Percentiles rank a stretch among this genome's conserved stretches.
phyloP scores from a whole-genome alignment of 2,888 invertebrate species.

The Clepsis dumicolana region DNA sequence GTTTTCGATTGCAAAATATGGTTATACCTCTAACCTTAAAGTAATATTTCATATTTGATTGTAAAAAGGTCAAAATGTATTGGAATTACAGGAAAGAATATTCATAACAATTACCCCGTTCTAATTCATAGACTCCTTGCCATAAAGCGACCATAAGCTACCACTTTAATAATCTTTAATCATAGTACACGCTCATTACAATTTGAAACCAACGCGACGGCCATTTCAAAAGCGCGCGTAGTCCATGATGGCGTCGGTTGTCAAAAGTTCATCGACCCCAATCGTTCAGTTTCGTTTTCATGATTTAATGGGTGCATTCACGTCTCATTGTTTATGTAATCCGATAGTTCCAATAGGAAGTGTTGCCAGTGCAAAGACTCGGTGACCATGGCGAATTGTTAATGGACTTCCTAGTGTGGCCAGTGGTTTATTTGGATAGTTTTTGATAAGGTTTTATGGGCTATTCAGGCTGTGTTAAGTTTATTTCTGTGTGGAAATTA shows the following conservation, averaged over 20 bases:
- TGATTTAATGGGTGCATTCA: constrained; percentile 78
- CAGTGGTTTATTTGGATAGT: constrained; percentile 38
- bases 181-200: neutral
- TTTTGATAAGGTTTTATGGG: constrained; percentile 43
- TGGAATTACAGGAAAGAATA: too few relatives aligned
- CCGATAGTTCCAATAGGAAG: constrained; percentile 71
- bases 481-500: constrained; percentile 33
- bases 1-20: too few relatives aligned
- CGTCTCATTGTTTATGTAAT: constrained; percentile 79
- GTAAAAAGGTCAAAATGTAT: too few relatives aligned
- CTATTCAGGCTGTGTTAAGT: constrained; percentile 25
- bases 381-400: constrained; percentile 55
- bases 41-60: too few relatives aligned
- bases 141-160: neutral
- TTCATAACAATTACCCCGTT: too few relatives aligned
- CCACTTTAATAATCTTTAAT: neutral
- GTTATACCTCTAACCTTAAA: too few relatives aligned
- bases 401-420: constrained; percentile 48
- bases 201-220: constrained; percentile 18
- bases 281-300: constrained; percentile 72
- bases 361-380: constrained; percentile 44
- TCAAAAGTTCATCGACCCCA: constrained; percentile 70
- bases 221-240: constrained; percentile 34
- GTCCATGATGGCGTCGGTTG: constrained; percentile 60
- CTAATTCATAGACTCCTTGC: too few relatives aligned